phyloP scores from a whole-genome alignment of 2,888 invertebrate genomes.

The Gasteruption jaculator region DNA sequence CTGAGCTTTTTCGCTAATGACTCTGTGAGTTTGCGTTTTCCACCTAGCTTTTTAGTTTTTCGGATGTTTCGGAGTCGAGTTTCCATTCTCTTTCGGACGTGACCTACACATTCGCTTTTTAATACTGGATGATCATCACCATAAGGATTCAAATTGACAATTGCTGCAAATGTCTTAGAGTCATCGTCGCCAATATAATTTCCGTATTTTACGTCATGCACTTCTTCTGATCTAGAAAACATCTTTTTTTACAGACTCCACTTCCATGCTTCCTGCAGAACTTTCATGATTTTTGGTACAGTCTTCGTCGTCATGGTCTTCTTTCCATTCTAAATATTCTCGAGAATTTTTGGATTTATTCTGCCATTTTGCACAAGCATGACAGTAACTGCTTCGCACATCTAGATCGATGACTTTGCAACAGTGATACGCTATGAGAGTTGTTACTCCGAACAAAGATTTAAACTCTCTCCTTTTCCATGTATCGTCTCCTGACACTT shows the following conservation, averaged over 20 bases:
- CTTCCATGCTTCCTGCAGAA: slow-evolving; percentile 4
- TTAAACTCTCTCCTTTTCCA: slow-evolving; percentile 2
- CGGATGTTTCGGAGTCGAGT: slow-evolving; percentile 11
- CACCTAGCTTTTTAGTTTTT: slow-evolving; percentile 18
- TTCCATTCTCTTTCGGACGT: slow-evolving; percentile 16
- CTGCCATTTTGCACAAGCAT: slow-evolving; percentile 4
- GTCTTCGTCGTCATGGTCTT: slow-evolving; percentile 2
- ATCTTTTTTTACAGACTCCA: slow-evolving; percentile 1
- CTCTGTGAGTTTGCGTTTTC: slow-evolving; percentile 20
- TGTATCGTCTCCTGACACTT: slow-evolving; percentile 4
- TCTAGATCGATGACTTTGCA: slow-evolving; percentile 4
- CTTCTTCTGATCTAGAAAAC: slow-evolving; percentile 1
- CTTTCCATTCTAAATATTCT: no score
- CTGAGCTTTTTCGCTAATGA: slow-evolving; percentile 22
- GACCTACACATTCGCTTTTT: slow-evolving; percentile 6
- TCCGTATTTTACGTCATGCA: neutral
- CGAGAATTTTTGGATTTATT: slow-evolving; percentile 7
- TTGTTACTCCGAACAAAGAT: no score
- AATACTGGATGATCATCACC: neutral
- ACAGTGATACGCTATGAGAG: neutral
- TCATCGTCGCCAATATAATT: slow-evolving; percentile 1
- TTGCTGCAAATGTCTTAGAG: neutral
- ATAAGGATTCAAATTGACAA: slow-evolving; percentile 3
- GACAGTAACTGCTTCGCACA: slow-evolving; percentile 6
- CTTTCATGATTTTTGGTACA: neutral